These are phyloP conservation scores for Pseudochromis fuscus DNA, from an alignment of 2,797 vertebrate genomes.

Conservation along the genomic window DNA sequence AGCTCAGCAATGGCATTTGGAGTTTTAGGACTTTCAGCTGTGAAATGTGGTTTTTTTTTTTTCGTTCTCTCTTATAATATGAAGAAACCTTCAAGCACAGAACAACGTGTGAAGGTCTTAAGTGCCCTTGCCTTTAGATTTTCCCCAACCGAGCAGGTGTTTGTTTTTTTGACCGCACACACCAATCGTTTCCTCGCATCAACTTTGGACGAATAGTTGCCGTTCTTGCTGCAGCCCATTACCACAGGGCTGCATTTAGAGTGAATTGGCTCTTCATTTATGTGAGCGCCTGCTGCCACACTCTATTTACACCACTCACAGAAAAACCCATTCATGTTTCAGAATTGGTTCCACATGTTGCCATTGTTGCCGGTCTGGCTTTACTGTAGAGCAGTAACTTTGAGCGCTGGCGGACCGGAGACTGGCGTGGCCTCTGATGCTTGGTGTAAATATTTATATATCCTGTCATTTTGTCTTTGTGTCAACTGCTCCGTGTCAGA, in stretches of 20 bases:
- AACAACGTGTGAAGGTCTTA: background rate
- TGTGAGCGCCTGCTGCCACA: constrained; percentile 55
- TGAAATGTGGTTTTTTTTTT: constrained; percentile 61
- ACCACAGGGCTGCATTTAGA: constrained; percentile 65
- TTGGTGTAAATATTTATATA: constrained; percentile 78
- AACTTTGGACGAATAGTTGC: constrained; percentile 57
- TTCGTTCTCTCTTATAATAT: constrained; percentile 50
- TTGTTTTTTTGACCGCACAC: constrained; percentile 39
- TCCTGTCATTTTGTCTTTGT: constrained; percentile 76
- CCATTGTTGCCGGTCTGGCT: constrained; percentile 58
- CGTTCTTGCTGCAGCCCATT: constrained; percentile 50
- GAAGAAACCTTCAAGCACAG: constrained; percentile 25
- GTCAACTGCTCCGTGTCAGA: constrained; percentile 71
- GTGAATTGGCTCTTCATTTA: constrained; percentile 59
- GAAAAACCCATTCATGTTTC: constrained; percentile 67
- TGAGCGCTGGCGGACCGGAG: constrained; percentile 52
- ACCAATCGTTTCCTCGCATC: constrained; percentile 50
- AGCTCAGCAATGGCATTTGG: constrained; percentile 53
- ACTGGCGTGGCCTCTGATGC: constrained; percentile 66
- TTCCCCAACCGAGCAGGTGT: constrained; percentile 61
- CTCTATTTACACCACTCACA: constrained; percentile 64
- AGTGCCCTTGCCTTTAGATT: constrained; percentile 37
- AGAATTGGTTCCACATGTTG: constrained; percentile 76
- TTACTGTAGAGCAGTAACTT: constrained; percentile 40
- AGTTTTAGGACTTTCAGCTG: constrained; percentile 43